These are phyloP conservation scores for Mythimna lalbum DNA, from an alignment of 2,888 invertebrate genomes.

Conservation along the genomic window DNA sequence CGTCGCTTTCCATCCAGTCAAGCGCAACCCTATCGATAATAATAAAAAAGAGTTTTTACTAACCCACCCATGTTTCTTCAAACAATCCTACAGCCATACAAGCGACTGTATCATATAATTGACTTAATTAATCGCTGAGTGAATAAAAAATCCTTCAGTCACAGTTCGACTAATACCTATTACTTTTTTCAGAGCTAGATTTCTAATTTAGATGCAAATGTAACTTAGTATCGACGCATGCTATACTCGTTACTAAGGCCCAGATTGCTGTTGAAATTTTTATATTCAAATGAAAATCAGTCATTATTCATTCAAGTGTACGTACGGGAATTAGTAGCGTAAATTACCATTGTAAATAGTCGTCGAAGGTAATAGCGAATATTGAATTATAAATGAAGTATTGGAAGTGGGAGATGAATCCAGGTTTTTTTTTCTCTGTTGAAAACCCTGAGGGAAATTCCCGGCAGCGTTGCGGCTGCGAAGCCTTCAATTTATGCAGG, in stretches of 20 bases:
- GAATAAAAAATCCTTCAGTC: constrained; percentile 35
- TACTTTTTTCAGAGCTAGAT: constrained; percentile 45
- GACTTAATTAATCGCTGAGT: constrained; percentile 29
- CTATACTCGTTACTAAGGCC: constrained; percentile 33
- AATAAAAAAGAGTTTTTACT: no score
- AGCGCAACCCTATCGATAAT: no score
- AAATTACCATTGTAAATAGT: constrained; percentile 82
- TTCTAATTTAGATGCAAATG: constrained; percentile 66
- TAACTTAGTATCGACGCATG: constrained; percentile 54
- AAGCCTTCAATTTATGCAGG: constrained; percentile 88
- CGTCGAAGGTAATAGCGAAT: constrained; percentile 78
- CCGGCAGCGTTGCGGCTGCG: constrained; percentile 79
- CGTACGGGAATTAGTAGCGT: constrained; percentile 75
- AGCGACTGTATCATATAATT: constrained; percentile 26
- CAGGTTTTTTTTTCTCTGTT: constrained; percentile 76
- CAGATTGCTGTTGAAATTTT: constrained; percentile 54
- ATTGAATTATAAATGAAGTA: constrained; percentile 86
- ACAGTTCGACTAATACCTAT: constrained; percentile 43
- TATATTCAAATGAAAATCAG: constrained; percentile 67
- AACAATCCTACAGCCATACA: no score
- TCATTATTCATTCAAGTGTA: constrained; percentile 72
- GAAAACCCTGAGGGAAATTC: constrained; percentile 87
- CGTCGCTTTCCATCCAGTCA: no score
- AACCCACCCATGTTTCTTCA: no score
- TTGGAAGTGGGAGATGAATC: constrained; percentile 79